Evolutionary conservation across 2,888 invertebrate genomes (phyloP), one percentile per base, ranked within the genome.

Genomic region (Epiblema foenella): DNA sequence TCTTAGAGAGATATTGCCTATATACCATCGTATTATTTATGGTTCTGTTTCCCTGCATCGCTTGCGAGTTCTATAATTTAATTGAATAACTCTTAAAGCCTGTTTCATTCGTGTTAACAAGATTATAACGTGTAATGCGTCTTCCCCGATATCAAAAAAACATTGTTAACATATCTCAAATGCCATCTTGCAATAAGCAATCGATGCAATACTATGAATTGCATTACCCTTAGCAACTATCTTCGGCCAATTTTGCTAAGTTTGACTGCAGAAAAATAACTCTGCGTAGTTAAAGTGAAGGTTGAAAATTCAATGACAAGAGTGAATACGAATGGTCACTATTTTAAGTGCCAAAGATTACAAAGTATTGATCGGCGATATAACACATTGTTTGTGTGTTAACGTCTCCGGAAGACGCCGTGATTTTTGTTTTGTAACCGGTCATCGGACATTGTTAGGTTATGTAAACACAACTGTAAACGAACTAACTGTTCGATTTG

Each of bases 401-500:
- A 69, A 37, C 57, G 62, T 64, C 51, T 18, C 64, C 63, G 39
- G 69, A 57, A 63, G 57, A 67, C 12, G 46, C n/a, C 46, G n/a
- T 58, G 57, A 33, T 15, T 49, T 24, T 12, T 8, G 63, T 69
- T 51, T 20, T 18, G 69, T 51, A 69, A 69, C 57, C 57, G 42
- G 39, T 4, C 63, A 37, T 37, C 42, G 54, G 62, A 20, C 62
- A 42, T 58, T 57, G 54, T 54, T 42, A 52, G 42, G 39, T 69
- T 69, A 69, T 64, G 52, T 64, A 69, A 68, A 46, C 20, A 46
- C 7, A 15, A n/a, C n/a, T 0, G 58, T 69, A 57, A 57, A 63
- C 42, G 51, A 39, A 52, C 58, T 29, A 52, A 24, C 10, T 58
- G 58, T 57, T 20, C 33, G 15, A 56, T 64, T 64, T 64, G 7